These are phyloP conservation scores for Hydrophis major DNA, from an alignment of 2,797 vertebrate species.

Conservation along the genomic window DNA sequence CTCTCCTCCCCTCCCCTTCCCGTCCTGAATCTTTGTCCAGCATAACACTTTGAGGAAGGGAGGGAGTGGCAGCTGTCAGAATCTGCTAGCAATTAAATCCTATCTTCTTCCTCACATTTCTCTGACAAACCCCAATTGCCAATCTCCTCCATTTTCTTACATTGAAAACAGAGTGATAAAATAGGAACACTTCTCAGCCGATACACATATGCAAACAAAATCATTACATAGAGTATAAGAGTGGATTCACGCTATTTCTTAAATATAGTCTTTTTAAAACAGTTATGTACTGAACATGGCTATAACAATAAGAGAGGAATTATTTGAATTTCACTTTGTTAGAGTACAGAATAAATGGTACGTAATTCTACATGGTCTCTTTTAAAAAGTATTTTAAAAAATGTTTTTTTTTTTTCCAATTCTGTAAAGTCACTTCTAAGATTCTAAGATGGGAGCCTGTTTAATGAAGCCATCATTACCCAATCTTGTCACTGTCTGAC, in stretches of 20 bases:
- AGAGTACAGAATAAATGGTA: background rate
- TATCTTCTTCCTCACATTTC: background rate
- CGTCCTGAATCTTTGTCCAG: background rate
- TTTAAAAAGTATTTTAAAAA: background rate
- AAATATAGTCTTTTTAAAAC: background rate
- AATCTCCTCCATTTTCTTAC: background rate
- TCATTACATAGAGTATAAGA: background rate
- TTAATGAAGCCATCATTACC: constrained; percentile 25
- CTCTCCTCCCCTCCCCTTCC: no score
- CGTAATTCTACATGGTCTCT: background rate
- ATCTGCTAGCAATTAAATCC: background rate
- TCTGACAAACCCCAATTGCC: background rate
- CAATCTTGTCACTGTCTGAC: background rate
- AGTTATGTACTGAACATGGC: background rate
- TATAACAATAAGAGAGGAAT: background rate
- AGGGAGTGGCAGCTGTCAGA: background rate
- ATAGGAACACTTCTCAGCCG: background rate
- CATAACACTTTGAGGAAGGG: background rate
- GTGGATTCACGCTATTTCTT: background rate
- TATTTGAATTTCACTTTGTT: background rate
- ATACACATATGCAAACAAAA: background rate
- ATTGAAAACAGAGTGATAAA: background rate
- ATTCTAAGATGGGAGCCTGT: background rate
- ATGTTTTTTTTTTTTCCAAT: background rate
- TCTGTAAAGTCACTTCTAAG: background rate